Conservation (phyloP, 1,140 invertebrate species). For the Eupristina koningsbergeri region DNA sequence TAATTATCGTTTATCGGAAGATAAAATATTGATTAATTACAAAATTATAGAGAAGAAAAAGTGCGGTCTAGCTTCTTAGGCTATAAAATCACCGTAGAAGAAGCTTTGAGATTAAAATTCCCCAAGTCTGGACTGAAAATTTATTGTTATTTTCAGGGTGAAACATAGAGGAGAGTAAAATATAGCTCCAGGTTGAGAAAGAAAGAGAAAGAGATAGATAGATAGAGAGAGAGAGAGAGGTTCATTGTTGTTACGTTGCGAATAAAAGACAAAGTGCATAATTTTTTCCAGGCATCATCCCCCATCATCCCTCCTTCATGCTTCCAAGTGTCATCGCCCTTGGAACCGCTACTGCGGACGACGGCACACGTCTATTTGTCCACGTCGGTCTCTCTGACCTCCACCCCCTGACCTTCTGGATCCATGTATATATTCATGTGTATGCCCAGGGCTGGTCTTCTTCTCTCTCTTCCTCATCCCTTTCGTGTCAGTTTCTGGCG, state of each 20-base stretch:
- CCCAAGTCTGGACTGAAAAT: too few relatives aligned
- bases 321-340: conserved; percentile 61
- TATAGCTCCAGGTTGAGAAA: background rate
- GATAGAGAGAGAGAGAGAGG: background rate
- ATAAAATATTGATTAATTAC: too few relatives aligned
- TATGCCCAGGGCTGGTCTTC: conserved; percentile 60
- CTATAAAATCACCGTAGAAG: too few relatives aligned
- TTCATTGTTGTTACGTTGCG: too few relatives aligned
- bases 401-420: background rate
- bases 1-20: too few relatives aligned
- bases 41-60: too few relatives aligned
- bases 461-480: conserved; percentile 41
- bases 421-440: conserved; percentile 55
- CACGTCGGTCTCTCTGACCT: conserved; percentile 60
- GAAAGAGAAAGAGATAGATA: conserved; percentile 14
- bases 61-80: too few relatives aligned
- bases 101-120: too few relatives aligned
- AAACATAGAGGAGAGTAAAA: background rate
- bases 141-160: too few relatives aligned
- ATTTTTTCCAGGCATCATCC: too few relatives aligned
- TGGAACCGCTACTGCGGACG: conserved; percentile 61
- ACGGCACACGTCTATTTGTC: conserved; percentile 68
- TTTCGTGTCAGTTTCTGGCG: conserved; percentile 67
- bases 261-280: conserved; percentile 25
- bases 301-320: too few relatives aligned